A percentile compares a stretch with the other conserved stretches of the same genome.
Conservation (phyloP, 2,888 invertebrate genomes). For the Plagodis pulveraria region DNA sequence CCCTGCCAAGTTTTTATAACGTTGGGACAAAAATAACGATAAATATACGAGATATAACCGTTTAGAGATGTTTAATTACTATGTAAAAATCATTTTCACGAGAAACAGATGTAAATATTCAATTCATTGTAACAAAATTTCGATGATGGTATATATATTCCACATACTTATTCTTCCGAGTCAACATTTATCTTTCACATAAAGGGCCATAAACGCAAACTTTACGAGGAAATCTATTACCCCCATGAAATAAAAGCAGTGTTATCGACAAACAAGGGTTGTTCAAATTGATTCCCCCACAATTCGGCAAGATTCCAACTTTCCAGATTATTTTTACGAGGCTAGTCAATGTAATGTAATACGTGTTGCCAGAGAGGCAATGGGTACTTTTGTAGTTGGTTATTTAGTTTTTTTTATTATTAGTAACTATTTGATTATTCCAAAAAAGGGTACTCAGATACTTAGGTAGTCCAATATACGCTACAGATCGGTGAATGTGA, state of each 20-base stretch:
- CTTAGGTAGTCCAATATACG: too few relatives aligned
- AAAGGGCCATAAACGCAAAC: constrained; percentile 38
- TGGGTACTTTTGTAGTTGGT: background rate
- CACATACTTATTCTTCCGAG: constrained; percentile 16
- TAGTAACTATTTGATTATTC: too few relatives aligned
- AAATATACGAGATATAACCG: too few relatives aligned
- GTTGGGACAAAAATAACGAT: too few relatives aligned
- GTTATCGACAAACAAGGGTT: constrained; percentile 38
- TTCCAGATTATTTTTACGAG: constrained; percentile 27
- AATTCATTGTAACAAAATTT: constrained; percentile 11
- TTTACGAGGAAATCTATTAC: constrained; percentile 38
- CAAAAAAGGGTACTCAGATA: too few relatives aligned
- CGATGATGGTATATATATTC: constrained; percentile 12
- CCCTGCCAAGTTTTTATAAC: too few relatives aligned
- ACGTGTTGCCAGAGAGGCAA: constrained; percentile 10
- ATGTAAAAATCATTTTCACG: too few relatives aligned
- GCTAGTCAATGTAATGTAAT: constrained; percentile 13
- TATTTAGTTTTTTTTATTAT: background rate
- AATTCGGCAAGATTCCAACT: constrained; percentile 24
- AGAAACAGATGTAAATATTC: too few relatives aligned
- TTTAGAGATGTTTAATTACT: too few relatives aligned
- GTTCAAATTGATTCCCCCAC: constrained; percentile 35
- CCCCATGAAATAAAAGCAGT: constrained; percentile 38
- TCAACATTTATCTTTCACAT: constrained; percentile 27
- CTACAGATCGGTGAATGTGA: too few relatives aligned